Base-by-base conservation (phyloP, 35 echinoderm and acorn worm species). In the Eucidaris tribuloides region DNA sequence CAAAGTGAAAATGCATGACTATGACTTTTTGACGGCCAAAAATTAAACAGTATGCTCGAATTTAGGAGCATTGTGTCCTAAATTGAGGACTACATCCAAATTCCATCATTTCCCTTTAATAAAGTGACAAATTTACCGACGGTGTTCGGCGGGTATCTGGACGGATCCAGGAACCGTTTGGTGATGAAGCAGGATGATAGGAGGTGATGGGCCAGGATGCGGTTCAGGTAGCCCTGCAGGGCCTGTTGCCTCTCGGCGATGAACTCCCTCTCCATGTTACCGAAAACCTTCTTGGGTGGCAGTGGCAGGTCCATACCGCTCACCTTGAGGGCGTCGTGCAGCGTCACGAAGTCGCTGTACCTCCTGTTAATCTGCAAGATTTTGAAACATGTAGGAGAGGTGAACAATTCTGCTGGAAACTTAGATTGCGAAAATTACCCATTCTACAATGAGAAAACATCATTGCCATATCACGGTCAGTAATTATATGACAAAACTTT, bases 321-420 rank as follows among this genome's bases (percentile, higher is more conserved):
- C 1, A 93, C 54, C 71, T 97, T 97, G n/a, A 97, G 66, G 18
- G 55, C 33, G 45, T 97, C 94, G 59, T 97, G 81, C 11, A 97
- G 56, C 19, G 68, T 64, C 3, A 86, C 86, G 79, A 97, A 97
- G 40, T 97, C 94, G 58, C 94, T 97, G 83, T 89, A 97, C 56
- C 94, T 85, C 65, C 94, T 88, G 68, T 97, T 92, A 29, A 97
- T 97, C 94, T 97, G 85, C n/a, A n/a, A n/a, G n/a, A n/a, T n/a
- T n/a, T n/a, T n/a, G n/a, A n/a, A n/a, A 7, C 49, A 39, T 33
- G 46, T 33, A 79, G 28, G n/a, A 45, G 55, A 54, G 28, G 5
- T 6, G 20, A 6, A 49, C 46, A 29, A 5, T 7, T 17, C 15
- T 20, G 41, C 3, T 3, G n/a, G 46, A 25, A 13, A 25, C 46